A percentile compares a stretch with the other conserved stretches of the same genome.
phyloP scores from a whole-genome alignment of 1,140 invertebrate genomes.

The Aphis gossypii region DNA sequence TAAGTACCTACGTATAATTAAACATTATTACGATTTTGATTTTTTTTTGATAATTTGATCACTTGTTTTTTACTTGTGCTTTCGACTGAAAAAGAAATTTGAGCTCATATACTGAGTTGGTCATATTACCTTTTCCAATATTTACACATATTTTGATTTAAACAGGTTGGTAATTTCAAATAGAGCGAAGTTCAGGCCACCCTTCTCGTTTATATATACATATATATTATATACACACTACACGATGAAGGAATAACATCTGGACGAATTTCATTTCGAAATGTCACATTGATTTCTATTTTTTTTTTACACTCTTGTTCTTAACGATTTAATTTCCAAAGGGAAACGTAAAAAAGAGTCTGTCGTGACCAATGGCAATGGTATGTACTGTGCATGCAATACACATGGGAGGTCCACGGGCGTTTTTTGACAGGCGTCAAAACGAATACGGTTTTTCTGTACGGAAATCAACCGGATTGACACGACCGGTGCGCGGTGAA shows the following conservation, averaged over 20 bases:
- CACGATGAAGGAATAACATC: constrained; percentile 21
- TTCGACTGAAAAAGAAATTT: neutral
- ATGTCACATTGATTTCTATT: constrained; percentile 49
- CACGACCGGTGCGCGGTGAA: neutral
- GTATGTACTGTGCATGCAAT: constrained; percentile 30
- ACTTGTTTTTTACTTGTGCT: neutral
- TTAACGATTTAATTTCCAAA: constrained; percentile 57
- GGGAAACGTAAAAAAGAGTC: constrained; percentile 51
- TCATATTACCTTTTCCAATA: neutral
- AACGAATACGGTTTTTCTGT: constrained; percentile 52
- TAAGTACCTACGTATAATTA: too few species aligned
- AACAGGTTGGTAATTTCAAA: constrained; percentile 23
- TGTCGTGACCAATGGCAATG: constrained; percentile 45
- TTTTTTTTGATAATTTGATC: neutral
- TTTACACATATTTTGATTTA: neutral
- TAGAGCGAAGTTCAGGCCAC: neutral
- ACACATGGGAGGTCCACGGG: constrained; percentile 55
- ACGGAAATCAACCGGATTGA: constrained; percentile 57
- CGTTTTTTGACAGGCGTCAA: constrained; percentile 57
- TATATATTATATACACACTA: neutral
- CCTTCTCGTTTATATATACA: neutral
- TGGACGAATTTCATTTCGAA: constrained; percentile 52
- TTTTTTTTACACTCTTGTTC: constrained; percentile 34
- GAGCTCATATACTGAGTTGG: neutral
- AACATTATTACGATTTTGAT: neutral